Evolutionary conservation across 2,113 vertebrate species (phyloP).

Genomic region (Rhinolophus ferrumequinum): DNA sequence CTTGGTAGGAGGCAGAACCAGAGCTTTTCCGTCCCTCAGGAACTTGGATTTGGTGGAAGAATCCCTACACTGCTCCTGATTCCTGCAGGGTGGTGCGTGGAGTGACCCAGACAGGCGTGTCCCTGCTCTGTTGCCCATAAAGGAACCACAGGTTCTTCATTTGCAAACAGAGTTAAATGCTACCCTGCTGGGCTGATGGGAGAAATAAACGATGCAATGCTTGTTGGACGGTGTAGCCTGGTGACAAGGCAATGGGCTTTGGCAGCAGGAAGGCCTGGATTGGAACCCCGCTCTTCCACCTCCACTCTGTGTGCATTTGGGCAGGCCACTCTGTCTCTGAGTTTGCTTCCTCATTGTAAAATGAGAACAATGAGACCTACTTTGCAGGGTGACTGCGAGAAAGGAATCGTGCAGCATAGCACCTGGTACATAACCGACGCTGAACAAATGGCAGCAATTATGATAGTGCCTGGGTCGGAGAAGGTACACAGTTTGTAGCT

Average conservation of each 20-base stretch:
- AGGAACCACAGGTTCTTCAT: background rate
- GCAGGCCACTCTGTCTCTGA: background rate
- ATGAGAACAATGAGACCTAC: background rate
- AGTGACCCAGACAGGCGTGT: no score
- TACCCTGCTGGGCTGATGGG: background rate
- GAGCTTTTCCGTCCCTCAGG: background rate
- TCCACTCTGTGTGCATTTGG: background rate
- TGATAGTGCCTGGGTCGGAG: background rate
- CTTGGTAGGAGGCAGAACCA: background rate
- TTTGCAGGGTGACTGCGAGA: background rate
- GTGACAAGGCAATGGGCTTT: background rate
- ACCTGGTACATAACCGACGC: rapidly evolving
- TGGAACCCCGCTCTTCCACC: background rate
- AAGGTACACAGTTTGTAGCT: background rate
- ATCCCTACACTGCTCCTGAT: background rate
- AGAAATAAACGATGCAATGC: rapidly evolving
- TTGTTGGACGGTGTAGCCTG: rapidly evolving
- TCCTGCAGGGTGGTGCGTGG: rapidly evolving
- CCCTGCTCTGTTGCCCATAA: background rate
- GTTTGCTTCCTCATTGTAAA: background rate
- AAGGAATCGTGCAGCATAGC: background rate
- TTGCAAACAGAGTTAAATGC: background rate
- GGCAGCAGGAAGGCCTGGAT: background rate
- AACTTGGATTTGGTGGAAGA: background rate
- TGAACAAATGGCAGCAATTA: background rate